Base-by-base conservation (phyloP, 2,113 vertebrate genomes). In the Pimephales promelas region DNA sequence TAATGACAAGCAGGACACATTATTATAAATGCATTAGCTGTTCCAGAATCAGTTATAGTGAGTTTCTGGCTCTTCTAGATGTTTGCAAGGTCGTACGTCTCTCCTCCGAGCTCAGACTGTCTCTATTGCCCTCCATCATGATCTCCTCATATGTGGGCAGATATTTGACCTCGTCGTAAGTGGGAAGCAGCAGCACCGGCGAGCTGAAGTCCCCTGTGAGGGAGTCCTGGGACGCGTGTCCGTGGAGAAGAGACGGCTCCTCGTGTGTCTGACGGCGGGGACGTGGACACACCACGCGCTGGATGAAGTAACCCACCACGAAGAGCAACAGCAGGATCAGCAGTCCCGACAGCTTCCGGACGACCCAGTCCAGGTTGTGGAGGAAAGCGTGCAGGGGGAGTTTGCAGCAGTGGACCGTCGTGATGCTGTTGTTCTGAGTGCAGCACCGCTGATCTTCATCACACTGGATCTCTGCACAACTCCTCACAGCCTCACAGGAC, bases 71-170 rank as follows among this genome's bases (percentile, higher is more conserved):
- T 86, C 89, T 86, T 89, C 92, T 91, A 88, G 89, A 52, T 84
- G 64, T 83, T 36, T 91, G 87, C 81, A 84, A 75, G 75, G 86
- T 88, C 71, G 89, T 86, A 87, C 71, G 85, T 26, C 88, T 87
- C 81, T 88, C 91, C n/a, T 92, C 90, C 5, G 43, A 8, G 34
- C 28, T 45, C 36, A 45, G 20, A 62, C 8, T 0, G n/a, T 49
- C 61, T 79, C 18, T n/a, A 5, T 90, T 90, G 90, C 94, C 92
- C 86, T 96, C 94, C 86, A 94, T 92, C 95, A 97, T 95, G 91
- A 94, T 97, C 62, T 99, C 97, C 89, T 98, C 97, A 40, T 99
- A 98, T 68, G 96, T 97, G 76, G 97, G 97, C 84, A 98, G 87
- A 56, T 97, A 93, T 84, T 97, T 98, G 82, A 99, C 97, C 92